Percentiles rank a stretch among this genome's conserved stretches.
phyloP scores from a whole-genome alignment of 2,797 vertebrate genomes.

The Tinamus major region DNA sequence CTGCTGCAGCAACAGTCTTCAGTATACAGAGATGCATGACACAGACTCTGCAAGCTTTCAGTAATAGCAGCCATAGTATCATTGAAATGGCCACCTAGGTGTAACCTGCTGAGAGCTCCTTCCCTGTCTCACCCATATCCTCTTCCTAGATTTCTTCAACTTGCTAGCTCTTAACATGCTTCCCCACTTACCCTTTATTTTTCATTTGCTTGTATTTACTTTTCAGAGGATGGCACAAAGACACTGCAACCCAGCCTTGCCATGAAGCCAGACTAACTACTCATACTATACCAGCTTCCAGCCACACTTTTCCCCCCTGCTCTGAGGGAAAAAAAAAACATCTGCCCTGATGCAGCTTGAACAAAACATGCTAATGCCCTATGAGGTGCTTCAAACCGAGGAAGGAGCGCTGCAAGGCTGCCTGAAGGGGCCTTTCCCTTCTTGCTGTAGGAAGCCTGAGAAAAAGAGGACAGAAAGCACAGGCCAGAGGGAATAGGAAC shows the following conservation, averaged over 20 bases:
- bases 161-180: background rate
- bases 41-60: background rate
- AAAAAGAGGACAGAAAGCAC: background rate
- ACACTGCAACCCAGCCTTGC: background rate
- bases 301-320: too few relatives aligned
- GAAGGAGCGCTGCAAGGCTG: background rate
- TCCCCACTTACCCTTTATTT: background rate
- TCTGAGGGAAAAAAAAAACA: too few relatives aligned
- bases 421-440: background rate
- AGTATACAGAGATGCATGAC: background rate
- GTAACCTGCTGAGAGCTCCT: background rate
- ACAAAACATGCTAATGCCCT: background rate
- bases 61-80: background rate
- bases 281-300: background rate
- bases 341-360: background rate
- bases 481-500: background rate
- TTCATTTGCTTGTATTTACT: background rate
- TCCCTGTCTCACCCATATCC: background rate
- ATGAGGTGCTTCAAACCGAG: background rate
- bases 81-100: background rate
- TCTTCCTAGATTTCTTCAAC: background rate
- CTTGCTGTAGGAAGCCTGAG: background rate
- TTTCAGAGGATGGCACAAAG: background rate
- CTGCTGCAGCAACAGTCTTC: background rate
- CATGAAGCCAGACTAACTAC: background rate